Percentiles rank a stretch among this genome's conserved stretches.
These are phyloP conservation scores for Enteromius treurensis DNA, from an alignment of 2,797 vertebrate genomes.

Conservation along the genomic window DNA sequence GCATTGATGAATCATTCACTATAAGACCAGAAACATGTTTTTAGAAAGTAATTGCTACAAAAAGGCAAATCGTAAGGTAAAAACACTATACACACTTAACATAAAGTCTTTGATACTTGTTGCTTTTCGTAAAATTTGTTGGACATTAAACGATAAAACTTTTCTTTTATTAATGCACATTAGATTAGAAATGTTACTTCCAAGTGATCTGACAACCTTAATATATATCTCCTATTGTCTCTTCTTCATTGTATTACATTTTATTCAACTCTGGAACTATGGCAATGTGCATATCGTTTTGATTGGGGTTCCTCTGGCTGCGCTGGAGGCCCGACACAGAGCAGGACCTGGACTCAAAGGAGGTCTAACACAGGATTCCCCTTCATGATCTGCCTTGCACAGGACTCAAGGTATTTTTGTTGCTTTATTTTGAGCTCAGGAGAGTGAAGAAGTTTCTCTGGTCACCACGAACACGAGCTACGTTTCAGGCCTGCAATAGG, in stretches of 20 bases:
- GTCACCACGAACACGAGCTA: too few species aligned
- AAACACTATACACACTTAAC: not conserved
- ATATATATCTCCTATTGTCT: not conserved
- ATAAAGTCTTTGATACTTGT: not conserved
- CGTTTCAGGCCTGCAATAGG: too few species aligned
- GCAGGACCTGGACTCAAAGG: too few species aligned
- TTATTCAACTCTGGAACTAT: too few species aligned
- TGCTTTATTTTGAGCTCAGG: too few species aligned
- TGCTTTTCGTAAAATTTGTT: not conserved
- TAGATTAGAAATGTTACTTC: not conserved
- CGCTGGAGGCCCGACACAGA: too few species aligned
- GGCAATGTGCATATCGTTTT: too few species aligned
- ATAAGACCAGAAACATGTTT: not conserved
- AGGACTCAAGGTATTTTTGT: too few species aligned
- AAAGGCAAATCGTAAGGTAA: not conserved
- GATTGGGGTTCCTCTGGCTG: too few species aligned
- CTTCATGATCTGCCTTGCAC: too few species aligned
- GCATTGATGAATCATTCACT: not conserved
- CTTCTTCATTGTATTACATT: not conserved
- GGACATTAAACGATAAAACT: not conserved
- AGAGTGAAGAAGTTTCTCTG: too few species aligned
- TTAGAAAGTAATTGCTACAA: not conserved
- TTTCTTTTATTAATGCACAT: not conserved
- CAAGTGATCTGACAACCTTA: not conserved
- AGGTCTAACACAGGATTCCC: too few species aligned